phyloP scores from a whole-genome alignment of 2,888 invertebrate genomes.

The Pogonocherus hispidulus region DNA sequence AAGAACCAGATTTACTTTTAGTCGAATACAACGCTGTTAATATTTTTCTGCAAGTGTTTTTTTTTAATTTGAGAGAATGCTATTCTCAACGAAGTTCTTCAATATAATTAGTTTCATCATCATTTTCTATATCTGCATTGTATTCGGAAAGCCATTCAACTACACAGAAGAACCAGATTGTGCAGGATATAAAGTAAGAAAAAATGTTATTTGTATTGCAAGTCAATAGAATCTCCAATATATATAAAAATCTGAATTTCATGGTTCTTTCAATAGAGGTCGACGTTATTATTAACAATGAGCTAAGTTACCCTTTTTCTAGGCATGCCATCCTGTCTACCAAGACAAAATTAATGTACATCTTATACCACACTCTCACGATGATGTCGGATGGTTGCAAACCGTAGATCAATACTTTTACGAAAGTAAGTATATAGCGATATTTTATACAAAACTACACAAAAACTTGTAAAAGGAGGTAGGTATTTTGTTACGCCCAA shows the following conservation, averaged over 20 bases:
- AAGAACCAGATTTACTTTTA: too few relatives aligned
- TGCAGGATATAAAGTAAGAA: neutral
- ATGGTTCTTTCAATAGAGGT: too few relatives aligned
- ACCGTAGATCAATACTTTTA: conserved; percentile 95
- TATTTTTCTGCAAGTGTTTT: too few relatives aligned
- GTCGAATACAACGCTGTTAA: too few relatives aligned
- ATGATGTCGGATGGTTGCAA: conserved; percentile 95
- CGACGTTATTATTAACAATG: too few relatives aligned
- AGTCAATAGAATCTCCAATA: neutral
- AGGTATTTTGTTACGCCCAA: too few relatives aligned
- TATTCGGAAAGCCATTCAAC: neutral
- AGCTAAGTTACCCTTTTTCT: too few relatives aligned
- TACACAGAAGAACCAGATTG: neutral
- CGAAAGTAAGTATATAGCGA: conserved; percentile 73
- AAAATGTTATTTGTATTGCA: neutral
- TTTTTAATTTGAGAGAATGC: neutral
- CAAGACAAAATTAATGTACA: conserved; percentile 83
- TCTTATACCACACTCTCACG: conserved; percentile 89
- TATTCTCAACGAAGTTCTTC: neutral
- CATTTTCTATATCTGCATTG: neutral
- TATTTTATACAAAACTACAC: too few relatives aligned
- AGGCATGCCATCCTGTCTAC: conserved; percentile 76
- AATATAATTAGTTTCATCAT: too few relatives aligned
- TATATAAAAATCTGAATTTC: neutral
- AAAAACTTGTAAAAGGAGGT: too few relatives aligned